Base-by-base conservation (phyloP, 1,140 invertebrate species). In the Lepidurus couesii region DNA sequence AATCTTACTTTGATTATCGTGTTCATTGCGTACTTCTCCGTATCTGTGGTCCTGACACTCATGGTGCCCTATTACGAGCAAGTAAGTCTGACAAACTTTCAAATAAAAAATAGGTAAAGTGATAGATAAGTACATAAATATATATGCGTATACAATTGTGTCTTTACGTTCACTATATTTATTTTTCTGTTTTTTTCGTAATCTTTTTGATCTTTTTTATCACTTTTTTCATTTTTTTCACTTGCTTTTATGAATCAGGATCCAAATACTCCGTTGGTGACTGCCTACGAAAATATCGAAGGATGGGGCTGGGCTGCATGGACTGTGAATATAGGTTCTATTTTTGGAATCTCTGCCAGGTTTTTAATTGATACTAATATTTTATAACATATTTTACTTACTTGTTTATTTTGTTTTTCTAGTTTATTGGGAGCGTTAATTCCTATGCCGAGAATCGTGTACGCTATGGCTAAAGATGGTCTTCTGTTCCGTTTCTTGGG, bases 341-440 rank as follows among this genome's bases (percentile, higher is more conserved):
- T 93, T 13, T 89, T 91, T 79, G 92, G 91, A 7, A 85, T 95
- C 11, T 87, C 89, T 76, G 88, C 92, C 1, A 91, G 90, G 90
- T 91, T 84, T 11, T 74, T 45, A 44, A n/a, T 43, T 47, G 7
- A 75, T 7, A 16, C 21, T 13, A 75, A 75, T 16, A 75, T 42
- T 13, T 75, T 47, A 16, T 24, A 42, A 21, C 0, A 13, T 16
- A 75, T 75, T 44, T 42, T 0, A 16, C 44, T 53, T n/a, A 53
- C 1, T 77, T 10, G 6, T 76, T 24, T 75, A 26, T 34, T 42
- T 34, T 76, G 13, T 21, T 78, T 78, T 75, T 44, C 11, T 74
- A 79, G 79, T 78, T 80, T 98, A 92, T 94, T 98, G 81, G 96
- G 95, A 13, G 95, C 94, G n/a, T 96, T 98, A 92, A 98, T 97